Evolutionary conservation across 1,140 invertebrate genomes (phyloP), one percentile per base, ranked within the genome.

Genomic region (Chironomus tepperi): DNA sequence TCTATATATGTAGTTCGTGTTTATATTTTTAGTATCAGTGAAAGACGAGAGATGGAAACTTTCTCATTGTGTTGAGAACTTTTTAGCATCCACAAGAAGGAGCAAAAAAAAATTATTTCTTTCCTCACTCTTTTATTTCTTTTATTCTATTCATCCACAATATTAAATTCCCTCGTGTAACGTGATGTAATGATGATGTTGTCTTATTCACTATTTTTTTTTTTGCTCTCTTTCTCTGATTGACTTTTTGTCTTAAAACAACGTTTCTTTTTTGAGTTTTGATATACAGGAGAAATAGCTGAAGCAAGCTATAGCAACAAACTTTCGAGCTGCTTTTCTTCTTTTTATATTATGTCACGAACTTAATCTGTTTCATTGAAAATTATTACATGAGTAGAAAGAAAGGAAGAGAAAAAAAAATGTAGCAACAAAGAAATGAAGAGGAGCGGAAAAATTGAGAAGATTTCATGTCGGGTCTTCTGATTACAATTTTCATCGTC

Each of bases 1-100:
- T 34, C 24, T 34, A 34, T 34, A 34, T 34, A 15, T n/a, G 12
- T 57, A n/a, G 47, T 57, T 57, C 47, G 47, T 57, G 47, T 57
- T 57, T 57, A 57, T 57, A 57, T 57, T 57, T 57, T 57, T 57
- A 57, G 47, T 57, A 57, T 57, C 47, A 57, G 47, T 57, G 47
- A 57, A 57, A 5, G 7, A 57, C 15, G 47, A 57, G 24, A 34
- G 24, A 34, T 34, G 24, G 24, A 57, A 57, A 57, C 8, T 57
- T 57, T 57, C 47, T 57, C 47, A 57, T 57, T 57, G 47, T 57
- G n/a, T 34, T 57, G 47, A 57, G 47, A 57, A 34, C 24, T 34
- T 34, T n/a, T 34, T 34, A 34, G 24, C 24, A 2, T 34, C 24
- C n/a, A n/a, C n/a, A n/a, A n/a, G n/a, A n/a, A n/a, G n/a, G n/a